These are phyloP conservation scores for Tiaroga cobitis DNA, from an alignment of 2,797 vertebrate genomes.

Conservation along the genomic window DNA sequence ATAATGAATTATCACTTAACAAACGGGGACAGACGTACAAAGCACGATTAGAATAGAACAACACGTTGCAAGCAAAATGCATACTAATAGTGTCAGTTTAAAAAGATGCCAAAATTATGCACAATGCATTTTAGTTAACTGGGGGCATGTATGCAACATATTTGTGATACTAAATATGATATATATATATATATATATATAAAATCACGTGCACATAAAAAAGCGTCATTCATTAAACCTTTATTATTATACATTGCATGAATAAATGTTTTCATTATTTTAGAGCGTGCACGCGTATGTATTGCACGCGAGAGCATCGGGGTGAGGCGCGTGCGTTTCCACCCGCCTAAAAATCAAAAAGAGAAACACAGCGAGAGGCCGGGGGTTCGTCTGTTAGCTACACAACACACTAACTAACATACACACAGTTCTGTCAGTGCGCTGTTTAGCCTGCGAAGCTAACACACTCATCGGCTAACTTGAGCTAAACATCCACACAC, in stretches of 20 bases:
- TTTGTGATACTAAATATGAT: not conserved
- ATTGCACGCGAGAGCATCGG: not conserved
- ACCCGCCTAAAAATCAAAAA: constrained; percentile 56
- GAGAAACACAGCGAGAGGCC: constrained; percentile 42
- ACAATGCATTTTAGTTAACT: not conserved
- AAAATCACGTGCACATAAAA: not conserved
- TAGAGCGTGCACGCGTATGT: constrained; percentile 54
- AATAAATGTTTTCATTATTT: not conserved
- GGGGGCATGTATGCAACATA: not conserved
- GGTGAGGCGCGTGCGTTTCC: constrained; percentile 36
- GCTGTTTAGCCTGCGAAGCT: constrained; percentile 64
- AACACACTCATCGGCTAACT: constrained; percentile 42
- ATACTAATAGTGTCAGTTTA: not conserved
- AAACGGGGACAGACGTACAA: not conserved
- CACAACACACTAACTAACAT: constrained; percentile 14
- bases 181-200: not conserved
- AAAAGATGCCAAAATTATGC: not conserved
- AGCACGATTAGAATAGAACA: not conserved
- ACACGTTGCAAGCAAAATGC: not conserved
- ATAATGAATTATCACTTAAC: not conserved
- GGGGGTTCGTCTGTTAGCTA: constrained; percentile 31
- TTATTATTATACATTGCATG: not conserved
- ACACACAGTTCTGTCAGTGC: constrained; percentile 17
- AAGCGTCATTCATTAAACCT: not conserved
- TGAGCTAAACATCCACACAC: constrained; percentile 44